These are phyloP conservation scores for Drosophila mettleri DNA, from an alignment of 2,888 invertebrate genomes.

Conservation along the genomic window DNA sequence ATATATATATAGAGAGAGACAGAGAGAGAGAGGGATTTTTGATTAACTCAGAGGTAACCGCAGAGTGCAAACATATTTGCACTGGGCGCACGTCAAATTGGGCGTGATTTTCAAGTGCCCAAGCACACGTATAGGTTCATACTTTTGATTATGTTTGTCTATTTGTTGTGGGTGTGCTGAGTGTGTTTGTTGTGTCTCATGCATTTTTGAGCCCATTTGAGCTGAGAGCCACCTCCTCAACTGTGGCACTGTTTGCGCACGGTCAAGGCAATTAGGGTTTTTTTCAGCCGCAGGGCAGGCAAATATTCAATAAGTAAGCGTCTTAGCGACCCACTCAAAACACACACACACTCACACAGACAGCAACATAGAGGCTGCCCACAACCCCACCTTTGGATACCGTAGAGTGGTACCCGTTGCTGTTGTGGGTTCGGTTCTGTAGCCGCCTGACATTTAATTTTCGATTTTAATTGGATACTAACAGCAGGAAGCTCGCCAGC, in stretches of 20 bases:
- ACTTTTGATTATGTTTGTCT: constrained; percentile 80
- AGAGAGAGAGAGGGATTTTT: constrained; percentile 75
- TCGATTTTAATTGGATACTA: constrained; percentile 85
- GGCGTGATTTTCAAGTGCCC: constrained; percentile 76
- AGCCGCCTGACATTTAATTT: constrained; percentile 84
- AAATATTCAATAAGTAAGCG: constrained; percentile 80
- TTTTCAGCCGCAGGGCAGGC: constrained; percentile 58
- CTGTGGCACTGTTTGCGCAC: constrained; percentile 65
- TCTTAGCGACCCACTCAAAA: constrained; percentile 58
- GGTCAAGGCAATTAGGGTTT: constrained; percentile 81
- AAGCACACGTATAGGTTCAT: constrained; percentile 35
- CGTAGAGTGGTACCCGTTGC: constrained; percentile 7
- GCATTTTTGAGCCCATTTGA: constrained; percentile 68
- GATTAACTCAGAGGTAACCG: constrained; percentile 29
- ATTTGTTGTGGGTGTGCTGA: constrained; percentile 56
- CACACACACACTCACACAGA: constrained; percentile 9
- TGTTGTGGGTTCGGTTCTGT: constrained; percentile 44
- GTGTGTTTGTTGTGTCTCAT: constrained; percentile 50
- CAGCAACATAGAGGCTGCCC: not conserved
- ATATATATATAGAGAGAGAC: no score
- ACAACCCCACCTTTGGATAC: not conserved
- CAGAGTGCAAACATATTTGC: constrained; percentile 65
- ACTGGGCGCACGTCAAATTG: constrained; percentile 78
- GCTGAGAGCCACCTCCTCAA: constrained; percentile 2
- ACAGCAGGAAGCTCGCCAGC: constrained; percentile 82